Percentiles rank a stretch among this genome's conserved stretches.
Conservation (phyloP, 2,113 vertebrate genomes). For the Octodon degus region DNA sequence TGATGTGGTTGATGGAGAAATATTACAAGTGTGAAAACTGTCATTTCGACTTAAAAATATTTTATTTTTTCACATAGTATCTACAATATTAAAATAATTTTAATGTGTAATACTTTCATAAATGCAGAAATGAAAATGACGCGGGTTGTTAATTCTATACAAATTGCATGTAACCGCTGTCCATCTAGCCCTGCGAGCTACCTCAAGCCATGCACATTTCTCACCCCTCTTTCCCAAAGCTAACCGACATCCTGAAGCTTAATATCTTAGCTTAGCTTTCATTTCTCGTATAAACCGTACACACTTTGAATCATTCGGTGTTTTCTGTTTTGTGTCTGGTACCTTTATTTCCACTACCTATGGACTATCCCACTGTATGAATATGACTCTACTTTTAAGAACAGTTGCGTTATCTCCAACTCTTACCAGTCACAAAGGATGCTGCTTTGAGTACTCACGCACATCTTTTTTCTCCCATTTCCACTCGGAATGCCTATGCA, state of each 20-base stretch:
- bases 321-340: neutral
- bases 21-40: slow-evolving; percentile 29
- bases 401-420: neutral
- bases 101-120: neutral
- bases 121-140: neutral
- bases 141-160: neutral
- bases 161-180: neutral
- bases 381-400: neutral
- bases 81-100: slow-evolving; percentile 8
- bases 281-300: neutral
- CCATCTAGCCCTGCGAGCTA: neutral
- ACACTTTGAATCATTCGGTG: neutral
- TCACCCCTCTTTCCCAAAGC: neutral
- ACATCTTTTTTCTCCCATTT: neutral
- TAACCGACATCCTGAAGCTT: no score
- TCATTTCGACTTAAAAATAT: neutral
- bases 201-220: neutral
- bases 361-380: neutral
- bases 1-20: slow-evolving; percentile 17
- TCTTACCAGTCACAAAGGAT: neutral
- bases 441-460: neutral
- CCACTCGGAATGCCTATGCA: neutral
- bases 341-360: neutral
- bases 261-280: neutral
- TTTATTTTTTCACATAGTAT: neutral